phyloP scores from a whole-genome alignment of 2,113 vertebrate genomes.

The Centrocercus urophasianus region DNA sequence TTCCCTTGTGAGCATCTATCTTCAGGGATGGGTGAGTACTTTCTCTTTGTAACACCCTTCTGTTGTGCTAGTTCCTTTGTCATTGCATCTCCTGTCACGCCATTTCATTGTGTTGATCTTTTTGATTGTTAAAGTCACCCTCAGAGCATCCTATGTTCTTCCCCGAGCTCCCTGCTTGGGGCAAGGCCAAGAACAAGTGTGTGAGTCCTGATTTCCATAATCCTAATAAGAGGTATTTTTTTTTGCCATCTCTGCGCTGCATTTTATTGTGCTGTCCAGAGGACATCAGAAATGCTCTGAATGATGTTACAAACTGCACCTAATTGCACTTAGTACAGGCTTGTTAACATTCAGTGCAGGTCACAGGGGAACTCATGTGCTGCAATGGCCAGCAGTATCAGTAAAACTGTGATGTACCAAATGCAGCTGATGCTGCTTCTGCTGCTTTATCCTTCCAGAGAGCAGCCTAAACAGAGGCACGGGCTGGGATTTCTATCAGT shows the following conservation, averaged over 20 bases:
- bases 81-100: no score
- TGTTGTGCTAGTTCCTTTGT: no score
- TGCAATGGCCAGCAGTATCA: background rate
- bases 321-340: background rate
- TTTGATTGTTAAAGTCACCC: no score
- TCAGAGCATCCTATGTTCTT: background rate
- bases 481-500: background rate
- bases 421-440: background rate
- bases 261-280: background rate
- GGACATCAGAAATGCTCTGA: background rate
- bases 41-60: no score
- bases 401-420: background rate
- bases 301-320: background rate
- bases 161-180: background rate
- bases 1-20: no score
- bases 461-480: background rate
- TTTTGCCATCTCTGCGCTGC: background rate
- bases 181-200: background rate
- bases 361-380: background rate
- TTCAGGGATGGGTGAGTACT: no score
- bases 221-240: background rate
- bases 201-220: background rate
- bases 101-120: no score
- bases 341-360: background rate
- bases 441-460: background rate